phyloP scores from a whole-genome alignment of 1,140 invertebrate species.

The Drosophila repleta region DNA sequence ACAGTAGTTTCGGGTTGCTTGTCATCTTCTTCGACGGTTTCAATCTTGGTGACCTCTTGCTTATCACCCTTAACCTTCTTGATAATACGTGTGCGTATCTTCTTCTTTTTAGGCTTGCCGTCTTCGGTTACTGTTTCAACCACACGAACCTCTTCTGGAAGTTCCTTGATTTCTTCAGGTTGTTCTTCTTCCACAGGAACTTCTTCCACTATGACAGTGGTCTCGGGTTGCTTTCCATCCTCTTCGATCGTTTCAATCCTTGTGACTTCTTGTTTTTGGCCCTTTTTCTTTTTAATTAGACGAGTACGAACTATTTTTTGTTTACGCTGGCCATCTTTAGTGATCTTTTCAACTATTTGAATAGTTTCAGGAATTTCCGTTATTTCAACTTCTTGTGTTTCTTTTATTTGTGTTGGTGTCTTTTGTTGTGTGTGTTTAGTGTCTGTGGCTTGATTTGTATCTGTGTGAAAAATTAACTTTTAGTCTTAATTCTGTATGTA shows the following conservation, averaged over 20 bases:
- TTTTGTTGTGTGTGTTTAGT: constrained; percentile 85
- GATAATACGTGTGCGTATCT: not conserved
- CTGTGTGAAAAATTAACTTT: constrained; percentile 82
- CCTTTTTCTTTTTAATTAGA: constrained; percentile 7
- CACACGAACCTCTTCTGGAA: not conserved
- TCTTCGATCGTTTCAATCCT: not conserved
- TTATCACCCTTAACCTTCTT: constrained; percentile 1
- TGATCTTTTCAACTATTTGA: constrained; percentile 47
- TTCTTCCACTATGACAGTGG: not conserved
- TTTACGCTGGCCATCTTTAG: constrained; percentile 31
- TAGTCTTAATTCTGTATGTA: constrained; percentile 55
- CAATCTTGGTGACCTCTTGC: constrained; percentile 3
- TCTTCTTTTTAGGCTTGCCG: not conserved
- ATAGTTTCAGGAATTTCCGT: constrained; percentile 64
- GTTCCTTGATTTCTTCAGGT: not conserved
- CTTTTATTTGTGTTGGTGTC: constrained; percentile 76
- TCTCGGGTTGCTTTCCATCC: not conserved
- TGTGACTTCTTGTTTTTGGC: constrained; percentile 1
- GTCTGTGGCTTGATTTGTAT: constrained; percentile 84
- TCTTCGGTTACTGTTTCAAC: not conserved
- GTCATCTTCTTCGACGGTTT: constrained; percentile 3
- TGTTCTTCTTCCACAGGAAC: not conserved
- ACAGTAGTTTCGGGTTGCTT: not conserved
- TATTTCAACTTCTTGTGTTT: constrained; percentile 83
- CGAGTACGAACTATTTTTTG: constrained; percentile 1